A percentile compares a stretch with the other conserved stretches of the same genome.
Evolutionary conservation across 2,113 vertebrate species (phyloP).

Genomic region (Sminthopsis crassicaudata): DNA sequence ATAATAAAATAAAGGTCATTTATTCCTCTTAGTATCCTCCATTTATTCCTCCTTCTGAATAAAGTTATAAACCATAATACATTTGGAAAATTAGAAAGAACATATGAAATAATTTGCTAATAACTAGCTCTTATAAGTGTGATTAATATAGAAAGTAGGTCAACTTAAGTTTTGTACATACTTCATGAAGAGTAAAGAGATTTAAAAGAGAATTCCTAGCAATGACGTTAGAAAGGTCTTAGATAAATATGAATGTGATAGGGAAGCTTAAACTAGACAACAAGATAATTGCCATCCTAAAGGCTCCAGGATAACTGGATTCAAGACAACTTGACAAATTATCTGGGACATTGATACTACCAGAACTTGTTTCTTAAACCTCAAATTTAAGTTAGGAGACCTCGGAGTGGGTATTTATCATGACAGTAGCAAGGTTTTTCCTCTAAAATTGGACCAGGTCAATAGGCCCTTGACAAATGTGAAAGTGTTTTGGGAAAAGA

Average conservation of each 20-base stretch:
- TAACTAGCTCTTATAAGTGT: not conserved
- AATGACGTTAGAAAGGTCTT: not conserved
- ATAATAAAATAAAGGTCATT: not conserved
- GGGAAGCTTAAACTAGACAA: not conserved
- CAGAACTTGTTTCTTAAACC: conserved; percentile 20
- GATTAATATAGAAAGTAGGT: not conserved
- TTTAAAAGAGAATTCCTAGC: not conserved
- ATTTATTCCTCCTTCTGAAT: not conserved
- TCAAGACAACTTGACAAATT: not conserved
- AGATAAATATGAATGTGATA: not conserved
- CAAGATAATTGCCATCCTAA: not conserved
- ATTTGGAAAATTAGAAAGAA: not conserved
- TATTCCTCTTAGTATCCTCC: not conserved
- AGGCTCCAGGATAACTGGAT: not conserved
- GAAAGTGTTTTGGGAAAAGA: not conserved
- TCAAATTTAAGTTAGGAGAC: not conserved
- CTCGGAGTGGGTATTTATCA: not conserved
- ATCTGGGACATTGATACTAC: not conserved
- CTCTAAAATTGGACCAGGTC: not conserved
- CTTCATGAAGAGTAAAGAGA: not conserved
- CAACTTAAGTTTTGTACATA: not conserved
- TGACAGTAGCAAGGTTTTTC: not conserved
- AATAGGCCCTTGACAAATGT: not conserved
- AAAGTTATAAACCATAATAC: not conserved
- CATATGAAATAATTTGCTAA: not conserved